Conservation (phyloP, 2,888 invertebrate genomes). For the Acleris cristana region DNA sequence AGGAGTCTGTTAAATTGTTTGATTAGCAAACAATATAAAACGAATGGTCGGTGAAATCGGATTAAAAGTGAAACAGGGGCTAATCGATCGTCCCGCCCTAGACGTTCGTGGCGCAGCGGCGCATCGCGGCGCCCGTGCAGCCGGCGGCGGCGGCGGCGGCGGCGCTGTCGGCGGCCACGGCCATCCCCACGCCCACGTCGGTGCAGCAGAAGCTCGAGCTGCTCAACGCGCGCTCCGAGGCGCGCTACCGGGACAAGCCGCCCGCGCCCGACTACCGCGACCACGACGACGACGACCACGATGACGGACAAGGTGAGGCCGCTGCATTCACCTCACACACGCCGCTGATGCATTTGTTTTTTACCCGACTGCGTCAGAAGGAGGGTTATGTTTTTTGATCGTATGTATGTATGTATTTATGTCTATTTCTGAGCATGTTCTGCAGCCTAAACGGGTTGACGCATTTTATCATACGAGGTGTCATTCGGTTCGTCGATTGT, state of each 20-base stretch:
- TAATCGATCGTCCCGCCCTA: constrained; percentile 41
- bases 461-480: too few relatives aligned
- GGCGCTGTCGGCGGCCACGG: constrained; percentile 77
- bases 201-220: constrained; percentile 79
- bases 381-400: too few relatives aligned
- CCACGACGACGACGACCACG: constrained; percentile 38
- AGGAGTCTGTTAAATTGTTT: too few relatives aligned
- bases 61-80: too few relatives aligned
- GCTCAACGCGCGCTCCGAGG: constrained; percentile 73
- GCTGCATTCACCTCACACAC: not conserved
- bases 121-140: constrained; percentile 78
- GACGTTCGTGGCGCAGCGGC: constrained; percentile 79
- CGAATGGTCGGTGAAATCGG: too few relatives aligned
- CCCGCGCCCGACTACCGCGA: constrained; percentile 41
- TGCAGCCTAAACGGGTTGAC: too few relatives aligned
- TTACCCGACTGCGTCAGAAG: too few relatives aligned
- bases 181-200: constrained; percentile 77
- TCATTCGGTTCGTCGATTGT: too few relatives aligned
- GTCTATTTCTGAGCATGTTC: too few relatives aligned
- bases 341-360: too few relatives aligned
- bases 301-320: constrained; percentile 41
- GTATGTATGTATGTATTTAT: too few relatives aligned
- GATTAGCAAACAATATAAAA: too few relatives aligned
- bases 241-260: constrained; percentile 59
- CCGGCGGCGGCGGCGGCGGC: constrained; percentile 79